Evolutionary conservation across 2,888 invertebrate genomes (phyloP).

Genomic region (Anoncus sp.): DNA sequence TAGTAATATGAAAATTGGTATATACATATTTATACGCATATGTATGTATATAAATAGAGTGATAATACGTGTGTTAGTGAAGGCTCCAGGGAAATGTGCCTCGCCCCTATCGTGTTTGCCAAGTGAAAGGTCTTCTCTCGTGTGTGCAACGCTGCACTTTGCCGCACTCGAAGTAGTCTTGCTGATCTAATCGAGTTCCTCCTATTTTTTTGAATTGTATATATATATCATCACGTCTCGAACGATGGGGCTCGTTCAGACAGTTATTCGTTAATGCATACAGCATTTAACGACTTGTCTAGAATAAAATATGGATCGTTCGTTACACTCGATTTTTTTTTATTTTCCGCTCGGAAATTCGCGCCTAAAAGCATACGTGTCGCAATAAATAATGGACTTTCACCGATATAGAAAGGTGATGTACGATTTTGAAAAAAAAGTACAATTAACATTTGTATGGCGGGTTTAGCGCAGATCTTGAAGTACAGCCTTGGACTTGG

Average conservation of each 20-base stretch:
- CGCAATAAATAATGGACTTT: slow-evolving; percentile 4
- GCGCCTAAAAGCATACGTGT: not conserved
- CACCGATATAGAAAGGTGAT: not conserved
- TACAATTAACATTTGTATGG: not conserved
- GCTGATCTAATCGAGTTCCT: slow-evolving; percentile 26
- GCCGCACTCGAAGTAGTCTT: slow-evolving; percentile 29
- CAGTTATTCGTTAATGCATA: slow-evolving; percentile 33
- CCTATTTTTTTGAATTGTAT: slow-evolving; percentile 2
- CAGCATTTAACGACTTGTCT: slow-evolving; percentile 33
- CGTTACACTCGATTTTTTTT: slow-evolving; percentile 16
- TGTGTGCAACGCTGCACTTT: slow-evolving; percentile 44
- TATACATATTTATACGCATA: not conserved
- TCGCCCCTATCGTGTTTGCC: slow-evolving; percentile 9
- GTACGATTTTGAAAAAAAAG: not conserved
- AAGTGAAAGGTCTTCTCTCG: slow-evolving; percentile 51
- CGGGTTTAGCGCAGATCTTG: not conserved
- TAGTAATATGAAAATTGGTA: slow-evolving; percentile 26
- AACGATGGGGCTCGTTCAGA: slow-evolving; percentile 8
- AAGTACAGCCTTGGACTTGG: no score
- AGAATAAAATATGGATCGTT: slow-evolving; percentile 29
- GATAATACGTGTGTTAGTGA: not conserved
- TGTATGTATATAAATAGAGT: not conserved
- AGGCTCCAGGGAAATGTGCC: slow-evolving; percentile 37
- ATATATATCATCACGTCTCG: not conserved
- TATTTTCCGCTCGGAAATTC: not conserved